These are phyloP conservation scores for Orussus abietinus DNA, from an alignment of 1,140 invertebrate species.

Conservation along the genomic window DNA sequence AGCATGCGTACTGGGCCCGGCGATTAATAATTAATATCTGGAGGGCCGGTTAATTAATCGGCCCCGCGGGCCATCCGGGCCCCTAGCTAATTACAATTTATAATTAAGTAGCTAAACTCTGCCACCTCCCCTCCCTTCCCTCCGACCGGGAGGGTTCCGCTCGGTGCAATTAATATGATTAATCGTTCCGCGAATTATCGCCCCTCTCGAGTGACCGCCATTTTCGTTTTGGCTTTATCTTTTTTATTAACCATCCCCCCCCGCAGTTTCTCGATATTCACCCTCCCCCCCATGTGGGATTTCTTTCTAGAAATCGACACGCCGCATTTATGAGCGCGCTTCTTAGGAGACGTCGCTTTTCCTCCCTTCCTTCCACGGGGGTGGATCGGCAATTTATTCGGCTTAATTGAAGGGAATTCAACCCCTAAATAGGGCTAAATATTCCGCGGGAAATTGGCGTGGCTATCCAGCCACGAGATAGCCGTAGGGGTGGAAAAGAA, in stretches of 20 bases:
- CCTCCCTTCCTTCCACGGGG: too few relatives aligned
- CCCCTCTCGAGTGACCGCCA: constrained; percentile 6
- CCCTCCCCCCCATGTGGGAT: too few relatives aligned
- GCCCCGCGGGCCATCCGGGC: constrained; percentile 26
- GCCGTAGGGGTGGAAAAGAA: constrained; percentile 24
- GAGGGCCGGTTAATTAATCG: constrained; percentile 47
- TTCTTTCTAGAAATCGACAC: too few relatives aligned
- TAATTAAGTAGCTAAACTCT: constrained; percentile 48
- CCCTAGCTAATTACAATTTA: constrained; percentile 49
- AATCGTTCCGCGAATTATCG: constrained; percentile 44
- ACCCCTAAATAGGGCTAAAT: constrained; percentile 36
- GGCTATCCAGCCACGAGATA: constrained; percentile 23
- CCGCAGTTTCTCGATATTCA: too few relatives aligned
- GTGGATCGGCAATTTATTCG: too few relatives aligned
- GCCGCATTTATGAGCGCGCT: too few relatives aligned
- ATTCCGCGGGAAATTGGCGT: constrained; percentile 35
- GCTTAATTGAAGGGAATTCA: too few relatives aligned
- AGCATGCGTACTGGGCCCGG: constrained; percentile 34
- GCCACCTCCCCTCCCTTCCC: constrained; percentile 15
- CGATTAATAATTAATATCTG: constrained; percentile 37
- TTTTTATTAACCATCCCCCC: too few relatives aligned
- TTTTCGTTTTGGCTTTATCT: too few relatives aligned
- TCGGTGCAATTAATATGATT: constrained; percentile 46
- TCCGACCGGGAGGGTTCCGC: constrained; percentile 21
- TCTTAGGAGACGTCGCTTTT: too few relatives aligned